These are phyloP conservation scores for Lasioglossum figueresi DNA, from an alignment of 2,888 invertebrate species.

Conservation along the genomic window DNA sequence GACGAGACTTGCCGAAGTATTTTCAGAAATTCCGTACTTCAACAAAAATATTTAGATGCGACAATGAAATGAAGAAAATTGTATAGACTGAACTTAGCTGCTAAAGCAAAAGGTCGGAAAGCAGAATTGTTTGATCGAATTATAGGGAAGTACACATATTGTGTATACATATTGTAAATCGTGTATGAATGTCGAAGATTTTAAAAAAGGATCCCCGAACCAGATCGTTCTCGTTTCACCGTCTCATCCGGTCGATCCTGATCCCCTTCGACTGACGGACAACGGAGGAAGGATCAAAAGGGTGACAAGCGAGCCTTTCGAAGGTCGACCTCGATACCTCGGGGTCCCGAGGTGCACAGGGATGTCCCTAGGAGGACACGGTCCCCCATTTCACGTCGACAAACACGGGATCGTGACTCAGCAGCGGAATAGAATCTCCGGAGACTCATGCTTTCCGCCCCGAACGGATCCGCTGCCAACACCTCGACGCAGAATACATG, in stretches of 20 bases:
- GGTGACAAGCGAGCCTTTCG: slow-evolving; percentile 45
- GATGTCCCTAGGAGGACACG: slow-evolving; percentile 67
- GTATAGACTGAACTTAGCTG: too few relatives aligned
- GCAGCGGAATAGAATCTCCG: slow-evolving; percentile 78
- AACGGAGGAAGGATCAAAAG: slow-evolving; percentile 33
- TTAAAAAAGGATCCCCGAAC: background rate
- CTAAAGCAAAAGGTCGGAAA: too few relatives aligned
- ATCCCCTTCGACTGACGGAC: background rate
- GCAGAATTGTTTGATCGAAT: background rate
- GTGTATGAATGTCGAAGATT: background rate
- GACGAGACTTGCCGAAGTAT: too few relatives aligned
- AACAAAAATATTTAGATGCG: too few relatives aligned
- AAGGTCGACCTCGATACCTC: slow-evolving; percentile 59
- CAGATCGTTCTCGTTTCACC: background rate
- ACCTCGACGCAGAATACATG: slow-evolving; percentile 58
- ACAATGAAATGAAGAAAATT: too few relatives aligned
- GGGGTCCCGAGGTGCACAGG: slow-evolving; percentile 51
- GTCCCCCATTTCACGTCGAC: slow-evolving; percentile 71
- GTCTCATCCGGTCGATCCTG: slow-evolving; percentile 1
- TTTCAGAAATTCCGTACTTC: background rate
- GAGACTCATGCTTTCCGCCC: slow-evolving; percentile 78
- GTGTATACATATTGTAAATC: background rate
- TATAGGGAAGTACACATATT: background rate
- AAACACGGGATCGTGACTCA: slow-evolving; percentile 79
- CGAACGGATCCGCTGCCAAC: slow-evolving; percentile 71